Base-by-base conservation (phyloP, 2,888 invertebrate genomes). In the Diaphora mendica region DNA sequence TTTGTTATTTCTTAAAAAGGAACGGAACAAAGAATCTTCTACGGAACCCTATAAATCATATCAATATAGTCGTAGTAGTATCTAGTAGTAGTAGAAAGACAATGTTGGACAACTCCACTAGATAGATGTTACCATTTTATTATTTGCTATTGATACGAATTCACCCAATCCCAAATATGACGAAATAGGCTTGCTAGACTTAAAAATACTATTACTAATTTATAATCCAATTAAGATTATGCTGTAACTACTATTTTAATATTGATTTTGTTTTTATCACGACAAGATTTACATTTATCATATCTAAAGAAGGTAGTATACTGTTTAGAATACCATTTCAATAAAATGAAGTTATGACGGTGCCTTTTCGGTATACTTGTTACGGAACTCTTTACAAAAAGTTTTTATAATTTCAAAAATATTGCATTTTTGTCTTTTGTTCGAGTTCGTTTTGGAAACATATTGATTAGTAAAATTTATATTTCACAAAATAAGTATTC, bases 111-210 rank as follows among this genome's bases (percentile, higher is more conserved):
- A 33, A 44, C 8, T 23, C 0, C 20, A 7, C 5, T 51, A 23
- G 23, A 26, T 51, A 23, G 23, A 26, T 11, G 3, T 30, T 26
- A 15, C 9, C 26, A 59, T 59, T 59, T 15, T 26, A 30, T 30
- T 30, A 1, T 30, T 17, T 15, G 17, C 8, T n/a, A 42, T 26
- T n/a, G 42, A 66, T n/a, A 66, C 33, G n/a, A 68, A 35, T 55
- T 55, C 51, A 55, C n/a, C 55, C 55, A 55, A 39, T 8, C 9
- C 35, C 39, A 69, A 55, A 30, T 68, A 13, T 15, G n/a, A 70
- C 30, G 42, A 42, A 62, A 42, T 30, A n/a, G 42, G 62, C 62
- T 69, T 70, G 42, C 68, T 17, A 68, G 55, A 17, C 17, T 55
- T 42, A 39, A 59, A 11, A 62, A n/a, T n/a, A 23, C 0, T 42